Evolutionary conservation across 2,797 vertebrate species (phyloP).

Genomic region (Rhodeus uyekii): DNA sequence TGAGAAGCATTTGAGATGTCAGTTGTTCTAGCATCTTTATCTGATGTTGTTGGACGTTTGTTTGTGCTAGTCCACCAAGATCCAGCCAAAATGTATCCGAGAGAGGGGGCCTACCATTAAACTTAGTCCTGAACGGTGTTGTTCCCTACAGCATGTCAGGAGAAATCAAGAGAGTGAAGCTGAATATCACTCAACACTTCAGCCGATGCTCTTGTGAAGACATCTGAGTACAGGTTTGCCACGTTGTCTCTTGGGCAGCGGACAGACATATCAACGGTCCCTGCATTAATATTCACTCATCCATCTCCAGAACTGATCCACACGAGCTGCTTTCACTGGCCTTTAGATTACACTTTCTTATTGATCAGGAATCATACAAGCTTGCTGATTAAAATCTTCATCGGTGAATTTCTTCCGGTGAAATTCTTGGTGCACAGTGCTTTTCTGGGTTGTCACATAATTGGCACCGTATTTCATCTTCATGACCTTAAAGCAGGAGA

Average conservation of each 20-base stretch:
- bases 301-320: constrained; percentile 27
- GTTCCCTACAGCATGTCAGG: background rate
- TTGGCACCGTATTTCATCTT: constrained; percentile 36
- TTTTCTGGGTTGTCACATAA: constrained; percentile 17
- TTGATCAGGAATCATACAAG: constrained; percentile 30
- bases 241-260: constrained; percentile 33
- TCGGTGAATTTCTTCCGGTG: background rate
- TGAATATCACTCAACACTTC: background rate
- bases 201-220: constrained; percentile 1
- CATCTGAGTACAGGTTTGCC: constrained; percentile 34
- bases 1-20: background rate
- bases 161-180: background rate
- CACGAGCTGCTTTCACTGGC: background rate
- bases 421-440: background rate
- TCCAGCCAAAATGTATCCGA: background rate
- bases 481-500: constrained; percentile 43
- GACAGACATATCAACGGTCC: constrained; percentile 36
- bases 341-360: constrained; percentile 21
- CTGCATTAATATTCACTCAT: constrained; percentile 8
- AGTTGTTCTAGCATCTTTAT: background rate
- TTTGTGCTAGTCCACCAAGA: background rate
- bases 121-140: too few relatives aligned
- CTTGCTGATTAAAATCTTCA: constrained; percentile 20
- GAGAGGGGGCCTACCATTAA: background rate
- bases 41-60: background rate